Evolutionary conservation across 2,888 invertebrate genomes (phyloP).

Genomic region (Agrochola macilenta): DNA sequence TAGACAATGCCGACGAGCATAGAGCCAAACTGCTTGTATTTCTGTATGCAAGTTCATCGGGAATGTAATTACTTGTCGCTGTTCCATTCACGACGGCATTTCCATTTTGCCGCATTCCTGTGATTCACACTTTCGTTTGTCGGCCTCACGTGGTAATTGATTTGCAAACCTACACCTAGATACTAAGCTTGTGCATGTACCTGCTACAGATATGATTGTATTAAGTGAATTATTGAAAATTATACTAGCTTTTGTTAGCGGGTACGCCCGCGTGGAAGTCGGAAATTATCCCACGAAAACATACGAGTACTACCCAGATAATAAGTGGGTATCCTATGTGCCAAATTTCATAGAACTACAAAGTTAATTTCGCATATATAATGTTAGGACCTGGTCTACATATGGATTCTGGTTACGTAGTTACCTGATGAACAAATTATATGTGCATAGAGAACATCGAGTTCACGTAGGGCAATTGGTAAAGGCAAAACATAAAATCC

Average conservation of each 20-base stretch:
- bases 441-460: no score
- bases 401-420: no score
- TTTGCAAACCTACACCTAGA: conserved; percentile 15
- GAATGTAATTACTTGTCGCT: conserved; percentile 41
- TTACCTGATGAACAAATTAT: no score
- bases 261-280: neutral
- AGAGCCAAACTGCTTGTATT: conserved; percentile 38
- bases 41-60: conserved; percentile 42
- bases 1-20: conserved; percentile 43
- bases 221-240: neutral
- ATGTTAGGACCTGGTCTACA: no score
- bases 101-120: conserved; percentile 50
- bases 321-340: neutral
- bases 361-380: neutral
- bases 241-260: no score
- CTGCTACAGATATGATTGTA: no score
- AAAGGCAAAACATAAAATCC: neutral
- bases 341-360: neutral
- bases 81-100: conserved; percentile 44
- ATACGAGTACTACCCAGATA: neutral
- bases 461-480: neutral
- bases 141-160: conserved; percentile 38
- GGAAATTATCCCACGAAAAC: neutral
- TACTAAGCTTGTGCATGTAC: neutral
- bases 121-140: conserved; percentile 53